Percentiles rank a stretch among this genome's conserved stretches.
Conservation (phyloP, 2,113 vertebrate species). For the Gnathonemus echidnorhynchus region DNA sequence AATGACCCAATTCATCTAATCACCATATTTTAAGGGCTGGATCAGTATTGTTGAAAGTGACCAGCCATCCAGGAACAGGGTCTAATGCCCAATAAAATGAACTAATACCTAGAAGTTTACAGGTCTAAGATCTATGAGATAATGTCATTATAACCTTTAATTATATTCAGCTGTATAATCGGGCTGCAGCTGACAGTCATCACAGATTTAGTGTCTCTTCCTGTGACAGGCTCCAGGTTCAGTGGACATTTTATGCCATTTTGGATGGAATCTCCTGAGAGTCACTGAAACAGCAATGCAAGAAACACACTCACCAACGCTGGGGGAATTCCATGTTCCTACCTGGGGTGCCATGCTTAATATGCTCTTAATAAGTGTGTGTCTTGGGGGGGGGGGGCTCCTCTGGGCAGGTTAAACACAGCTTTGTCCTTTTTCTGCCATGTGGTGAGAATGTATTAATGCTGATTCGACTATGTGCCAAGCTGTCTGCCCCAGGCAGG, state of each 20-base stretch:
- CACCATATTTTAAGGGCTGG: not conserved
- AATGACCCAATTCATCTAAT: not conserved
- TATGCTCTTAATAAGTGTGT: conserved; percentile 23
- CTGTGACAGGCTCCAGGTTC: not conserved
- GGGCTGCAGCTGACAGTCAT: not conserved
- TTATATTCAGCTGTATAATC: not conserved
- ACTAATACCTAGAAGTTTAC: not conserved
- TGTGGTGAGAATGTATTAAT: conserved; percentile 32
- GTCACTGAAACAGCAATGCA: not conserved
- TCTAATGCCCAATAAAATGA: not conserved
- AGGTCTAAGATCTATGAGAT: not conserved
- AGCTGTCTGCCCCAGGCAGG: not conserved
- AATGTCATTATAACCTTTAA: not conserved
- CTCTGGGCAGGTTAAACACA: conserved; percentile 26
- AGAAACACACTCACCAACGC: not conserved
- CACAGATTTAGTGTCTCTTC: not conserved
- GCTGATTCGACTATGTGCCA: conserved; percentile 29
- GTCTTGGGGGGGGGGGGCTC: not conserved
- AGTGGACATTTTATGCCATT: not conserved
- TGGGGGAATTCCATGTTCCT: conserved; percentile 14
- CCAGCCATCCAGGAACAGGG: not conserved
- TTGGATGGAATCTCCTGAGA: not conserved
- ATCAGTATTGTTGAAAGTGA: not conserved
- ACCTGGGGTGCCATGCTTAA: conserved; percentile 25
- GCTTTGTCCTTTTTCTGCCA: conserved; percentile 25